Base-by-base conservation (phyloP, 2,888 invertebrate genomes). In the Drosophila cognata region DNA sequence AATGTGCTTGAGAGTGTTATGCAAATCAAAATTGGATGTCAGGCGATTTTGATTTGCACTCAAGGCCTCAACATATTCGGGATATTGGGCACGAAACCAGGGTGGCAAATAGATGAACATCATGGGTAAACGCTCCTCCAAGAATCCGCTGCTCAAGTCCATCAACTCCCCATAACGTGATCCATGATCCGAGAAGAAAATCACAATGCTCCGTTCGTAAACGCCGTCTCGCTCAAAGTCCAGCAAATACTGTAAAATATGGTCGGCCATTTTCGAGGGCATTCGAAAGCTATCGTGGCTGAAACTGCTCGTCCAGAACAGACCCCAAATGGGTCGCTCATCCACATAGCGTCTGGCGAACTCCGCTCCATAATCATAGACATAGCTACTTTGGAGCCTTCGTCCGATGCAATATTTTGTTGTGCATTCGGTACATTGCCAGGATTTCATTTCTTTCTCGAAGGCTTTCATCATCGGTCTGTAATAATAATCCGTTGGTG, bases 401-500 rank as follows among this genome's bases (percentile, higher is more conserved):
- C 95, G 94, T 0, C 95, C 95, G 1, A 95, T 92, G 83, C 95
- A 95, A 66, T 93, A 95, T 0, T 5, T 29, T 41, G 68, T 6
- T 52, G 91, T 93, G 60, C 89, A 85, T 0, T 63, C 48, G 0
- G 4, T n/a, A 51, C 90, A 85, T 11, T 57, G 33, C 68, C 64
- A 81, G 0, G 16, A 41, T 0, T 66, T 16, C 74, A 85, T 10
- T 7, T 94, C 93, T 41, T 92, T 93, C 90, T 95, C 95, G 1
- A 95, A 94, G 11, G 96, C 96, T 13, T 95, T 84, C 71, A 96
- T 94, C 74, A 96, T 95, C 0, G 97, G 96, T 57, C 96, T 94
- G 72, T 96, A 94, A 77, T 97, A 97, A 86, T 96, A 97, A 90
- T 97, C 97, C 0, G 96, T 96, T 0, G 98, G 98, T 2, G 95